Evolutionary conservation across 2,797 vertebrate species (phyloP), one percentile per base, ranked within the genome.

Genomic region (Otolemur crassicaudatus): DNA sequence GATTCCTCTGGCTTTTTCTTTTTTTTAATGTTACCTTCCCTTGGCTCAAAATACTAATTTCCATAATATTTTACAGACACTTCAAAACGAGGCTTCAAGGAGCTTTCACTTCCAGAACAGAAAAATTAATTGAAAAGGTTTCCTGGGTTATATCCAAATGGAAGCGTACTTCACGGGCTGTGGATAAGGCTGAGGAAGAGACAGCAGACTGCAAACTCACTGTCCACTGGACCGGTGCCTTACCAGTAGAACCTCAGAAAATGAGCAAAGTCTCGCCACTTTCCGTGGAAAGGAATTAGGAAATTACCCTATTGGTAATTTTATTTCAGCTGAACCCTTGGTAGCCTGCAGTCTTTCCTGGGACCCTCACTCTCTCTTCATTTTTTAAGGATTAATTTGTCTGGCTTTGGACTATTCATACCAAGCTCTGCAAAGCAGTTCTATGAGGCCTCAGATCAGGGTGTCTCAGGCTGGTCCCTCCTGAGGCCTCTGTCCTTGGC

Each of bases 171-270:
- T 29, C 29, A 37, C 7, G 14, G 80, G 46, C 43, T 22, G 0
- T 4, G 0, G 7, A 3, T 11, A 2, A 2, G 56, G 19, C 40
- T 0, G 3, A 37, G 25, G 17, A 19, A 2, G 23, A 9, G 23
- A 4, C 9, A 0, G 16, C 3, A 3, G 34, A 4, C 9, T 0
- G 16, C 3, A 3, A 4, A 4, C 0, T 3, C 40, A 7, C 20
- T 3, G 16, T 49, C 49, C 49, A 49, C 13, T 3, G 14, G 49
- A 3, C 49, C 3, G 49, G 19, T 1, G 0, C n/a, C 13, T 4
- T 13, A 1, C 16, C 2, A 2, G 17, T 12, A 6, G 22, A 3
- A 2, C 34, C n/a, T 7, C 12, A 22, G 29, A 29, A 14, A 8
- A 0, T 5, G 3, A 56, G 3, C 5, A 3, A 6, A 1, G 13